Conservation (phyloP, 2,113 vertebrate genomes). For the Clarias gariepinus region DNA sequence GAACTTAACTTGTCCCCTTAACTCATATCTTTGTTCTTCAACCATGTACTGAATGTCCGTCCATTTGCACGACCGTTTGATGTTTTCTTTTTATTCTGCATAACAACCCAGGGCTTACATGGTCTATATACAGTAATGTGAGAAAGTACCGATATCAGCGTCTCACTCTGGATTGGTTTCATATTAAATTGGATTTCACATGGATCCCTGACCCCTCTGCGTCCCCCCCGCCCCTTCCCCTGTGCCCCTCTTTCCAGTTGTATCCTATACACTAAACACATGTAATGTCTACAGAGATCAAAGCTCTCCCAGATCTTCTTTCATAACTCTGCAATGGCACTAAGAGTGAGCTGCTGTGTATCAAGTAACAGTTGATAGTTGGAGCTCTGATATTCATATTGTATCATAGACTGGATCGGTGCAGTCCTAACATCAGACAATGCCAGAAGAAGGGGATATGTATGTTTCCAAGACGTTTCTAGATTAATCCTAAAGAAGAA, state of each 20-base stretch:
- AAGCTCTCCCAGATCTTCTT: background rate
- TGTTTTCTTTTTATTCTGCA: background rate
- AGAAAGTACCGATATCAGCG: background rate
- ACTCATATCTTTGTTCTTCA: background rate
- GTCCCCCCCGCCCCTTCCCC: no score
- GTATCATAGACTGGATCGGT: background rate
- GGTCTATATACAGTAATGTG: background rate
- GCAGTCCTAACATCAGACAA: background rate
- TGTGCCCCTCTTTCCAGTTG: background rate
- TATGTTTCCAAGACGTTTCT: background rate
- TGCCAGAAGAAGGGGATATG: background rate
- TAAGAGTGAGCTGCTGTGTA: background rate
- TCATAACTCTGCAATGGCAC: background rate
- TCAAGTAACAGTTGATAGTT: background rate
- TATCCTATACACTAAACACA: background rate
- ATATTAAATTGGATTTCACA: conserved; percentile 1
- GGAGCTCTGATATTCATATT: background rate
- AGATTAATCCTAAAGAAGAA: background rate
- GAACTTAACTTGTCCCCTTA: background rate
- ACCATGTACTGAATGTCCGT: background rate
- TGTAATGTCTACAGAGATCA: background rate
- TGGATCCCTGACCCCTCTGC: background rate
- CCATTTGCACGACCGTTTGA: background rate
- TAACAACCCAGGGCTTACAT: background rate
- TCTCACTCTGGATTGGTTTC: background rate